A percentile compares a stretch with the other conserved stretches of the same genome.
Evolutionary conservation across 1,140 invertebrate species (phyloP).

Genomic region (Apocrypta bakeri): DNA sequence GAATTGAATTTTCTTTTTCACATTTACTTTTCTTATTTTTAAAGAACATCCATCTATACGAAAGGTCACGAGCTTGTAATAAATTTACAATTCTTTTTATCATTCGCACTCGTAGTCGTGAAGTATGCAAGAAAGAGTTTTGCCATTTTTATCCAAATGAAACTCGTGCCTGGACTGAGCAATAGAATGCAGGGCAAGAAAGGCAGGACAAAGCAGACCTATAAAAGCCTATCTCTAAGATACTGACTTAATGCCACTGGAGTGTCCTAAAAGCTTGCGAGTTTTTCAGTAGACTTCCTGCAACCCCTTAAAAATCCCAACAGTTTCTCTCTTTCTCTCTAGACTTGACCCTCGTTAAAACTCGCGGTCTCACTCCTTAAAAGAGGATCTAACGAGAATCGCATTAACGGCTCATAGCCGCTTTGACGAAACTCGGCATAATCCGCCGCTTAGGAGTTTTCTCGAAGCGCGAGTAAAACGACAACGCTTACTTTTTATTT

Average conservation of each 20-base stretch:
- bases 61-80: too few relatives aligned
- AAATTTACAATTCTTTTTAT: neutral
- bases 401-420: neutral
- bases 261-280: neutral
- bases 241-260: neutral
- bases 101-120: too few relatives aligned
- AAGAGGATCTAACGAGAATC: slow-evolving; percentile 17
- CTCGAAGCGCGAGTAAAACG: neutral
- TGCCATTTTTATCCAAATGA: neutral
- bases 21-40: too few relatives aligned
- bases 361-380: neutral
- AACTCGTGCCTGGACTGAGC: neutral
- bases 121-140: neutral
- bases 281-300: neutral
- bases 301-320: neutral
- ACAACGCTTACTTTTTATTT: neutral
- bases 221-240: slow-evolving; percentile 22
- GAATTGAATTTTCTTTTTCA: neutral
- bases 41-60: too few relatives aligned
- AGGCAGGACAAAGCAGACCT: neutral
- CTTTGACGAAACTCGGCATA: slow-evolving; percentile 9
- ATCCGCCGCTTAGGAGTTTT: neutral
- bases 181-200: too few relatives aligned
- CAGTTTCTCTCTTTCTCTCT: neutral
- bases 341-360: slow-evolving; percentile 10